These are phyloP conservation scores for Microcebus jonahi DNA, from an alignment of 2,113 vertebrate genomes.

Conservation along the genomic window DNA sequence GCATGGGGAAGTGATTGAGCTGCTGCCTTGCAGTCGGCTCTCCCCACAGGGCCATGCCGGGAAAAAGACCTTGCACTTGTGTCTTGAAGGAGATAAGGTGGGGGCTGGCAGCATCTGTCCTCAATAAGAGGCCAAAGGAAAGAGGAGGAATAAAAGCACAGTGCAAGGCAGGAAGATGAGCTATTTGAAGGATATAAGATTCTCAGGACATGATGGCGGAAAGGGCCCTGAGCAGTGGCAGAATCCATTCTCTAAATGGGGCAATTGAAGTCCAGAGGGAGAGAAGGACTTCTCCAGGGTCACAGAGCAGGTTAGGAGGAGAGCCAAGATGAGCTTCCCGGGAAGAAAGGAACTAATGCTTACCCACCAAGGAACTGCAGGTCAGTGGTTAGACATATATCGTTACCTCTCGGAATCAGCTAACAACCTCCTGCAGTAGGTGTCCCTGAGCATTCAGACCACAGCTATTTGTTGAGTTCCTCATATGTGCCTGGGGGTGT, in stretches of 20 bases:
- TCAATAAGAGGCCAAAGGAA: not conserved
- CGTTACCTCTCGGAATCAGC: not conserved
- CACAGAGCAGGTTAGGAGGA: not conserved
- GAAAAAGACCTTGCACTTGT: not conserved
- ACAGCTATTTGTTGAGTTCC: slow-evolving; percentile 47
- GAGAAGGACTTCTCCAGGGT: not conserved
- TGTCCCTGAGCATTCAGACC: slow-evolving; percentile 16
- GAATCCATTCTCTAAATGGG: not conserved
- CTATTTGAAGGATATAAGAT: not conserved
- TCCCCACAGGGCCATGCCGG: not conserved
- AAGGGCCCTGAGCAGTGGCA: not conserved
- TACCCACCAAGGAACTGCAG: not conserved
- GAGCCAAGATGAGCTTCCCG: not conserved
- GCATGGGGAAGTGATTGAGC: not conserved
- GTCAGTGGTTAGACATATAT: not conserved
- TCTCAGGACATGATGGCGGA: not conserved
- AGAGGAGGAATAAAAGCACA: no score
- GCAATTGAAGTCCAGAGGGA: not conserved
- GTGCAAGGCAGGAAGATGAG: not conserved
- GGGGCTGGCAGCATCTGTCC: not conserved
- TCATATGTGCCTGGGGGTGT: slow-evolving; percentile 46
- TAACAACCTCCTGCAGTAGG: slow-evolving; percentile 12
- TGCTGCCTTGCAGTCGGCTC: not conserved
- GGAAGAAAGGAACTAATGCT: not conserved
- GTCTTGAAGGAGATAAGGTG: not conserved